phyloP scores from a whole-genome alignment of 2,888 invertebrate genomes.

The Athalia rosae region DNA sequence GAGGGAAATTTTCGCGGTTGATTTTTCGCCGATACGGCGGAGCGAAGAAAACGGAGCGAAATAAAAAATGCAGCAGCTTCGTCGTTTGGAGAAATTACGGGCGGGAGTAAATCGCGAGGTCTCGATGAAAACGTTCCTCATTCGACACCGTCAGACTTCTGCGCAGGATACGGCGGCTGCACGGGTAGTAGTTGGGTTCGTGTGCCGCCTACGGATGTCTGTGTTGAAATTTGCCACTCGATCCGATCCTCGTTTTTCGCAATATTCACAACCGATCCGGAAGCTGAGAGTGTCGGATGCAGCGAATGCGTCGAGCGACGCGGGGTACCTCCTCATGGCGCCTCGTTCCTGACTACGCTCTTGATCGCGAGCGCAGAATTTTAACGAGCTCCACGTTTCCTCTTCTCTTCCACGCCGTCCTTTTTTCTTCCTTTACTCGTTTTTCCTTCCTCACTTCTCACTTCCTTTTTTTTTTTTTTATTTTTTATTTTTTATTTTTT shows the following conservation, averaged over 20 bases:
- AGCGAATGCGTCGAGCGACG: conserved; percentile 35
- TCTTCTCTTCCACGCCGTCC: neutral
- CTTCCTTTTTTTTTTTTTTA: neutral
- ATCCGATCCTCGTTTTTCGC: conserved; percentile 6
- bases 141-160: neutral
- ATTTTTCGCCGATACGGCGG: neutral
- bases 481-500: neutral
- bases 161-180: neutral
- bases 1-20: neutral
- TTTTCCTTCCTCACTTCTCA: neutral
- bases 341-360: conserved; percentile 28
- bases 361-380: conserved; percentile 41
- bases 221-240: conserved; percentile 25
- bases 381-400: conserved; percentile 37
- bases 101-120: conserved; percentile 3
- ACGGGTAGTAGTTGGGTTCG: neutral
- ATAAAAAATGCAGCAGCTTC: neutral
- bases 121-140: conserved; percentile 21
- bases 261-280: conserved; percentile 32
- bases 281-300: conserved; percentile 40
- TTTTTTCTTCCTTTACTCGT: neutral
- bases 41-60: neutral
- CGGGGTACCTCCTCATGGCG: neutral
- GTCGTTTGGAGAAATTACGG: neutral
- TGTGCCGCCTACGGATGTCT: neutral